A percentile compares a stretch with the other conserved stretches of the same genome.
phyloP scores from a whole-genome alignment of 2,797 vertebrate species.

The Mus caroli region DNA sequence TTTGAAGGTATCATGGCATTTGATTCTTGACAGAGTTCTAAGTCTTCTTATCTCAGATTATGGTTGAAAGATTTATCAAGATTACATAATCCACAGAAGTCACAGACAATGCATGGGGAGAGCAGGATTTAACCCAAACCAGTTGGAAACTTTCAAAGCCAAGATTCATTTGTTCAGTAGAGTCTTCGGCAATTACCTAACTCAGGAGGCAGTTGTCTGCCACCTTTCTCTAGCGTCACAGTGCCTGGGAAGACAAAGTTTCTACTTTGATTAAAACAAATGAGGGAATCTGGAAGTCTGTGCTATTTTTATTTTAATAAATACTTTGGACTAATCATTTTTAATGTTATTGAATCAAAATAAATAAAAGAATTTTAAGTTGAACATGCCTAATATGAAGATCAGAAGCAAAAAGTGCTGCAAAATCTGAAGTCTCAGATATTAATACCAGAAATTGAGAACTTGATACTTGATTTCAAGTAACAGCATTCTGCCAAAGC shows the following conservation, averaged over 20 bases:
- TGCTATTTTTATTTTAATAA: background rate
- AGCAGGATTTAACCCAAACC: background rate
- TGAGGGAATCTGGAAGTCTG: background rate
- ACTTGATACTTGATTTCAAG: background rate
- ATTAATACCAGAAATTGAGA: background rate
- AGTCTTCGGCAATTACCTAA: background rate
- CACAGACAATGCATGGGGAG: background rate
- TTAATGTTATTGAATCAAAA: constrained; percentile 1
- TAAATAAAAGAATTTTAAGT: constrained; percentile 7
- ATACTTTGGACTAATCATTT: background rate
- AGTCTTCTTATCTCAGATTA: background rate
- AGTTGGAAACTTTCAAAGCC: background rate
- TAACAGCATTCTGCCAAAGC: background rate
- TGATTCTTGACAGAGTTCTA: background rate
- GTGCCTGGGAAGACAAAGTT: background rate
- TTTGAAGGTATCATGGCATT: background rate
- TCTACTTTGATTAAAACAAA: background rate
- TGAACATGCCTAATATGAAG: background rate
- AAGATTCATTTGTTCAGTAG: background rate
- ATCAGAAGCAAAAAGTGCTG: background rate
- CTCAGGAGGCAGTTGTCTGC: background rate
- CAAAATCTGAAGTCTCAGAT: background rate
- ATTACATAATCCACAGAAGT: background rate
- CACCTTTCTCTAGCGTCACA: background rate
- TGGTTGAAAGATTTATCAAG: background rate